Conservation (phyloP, 2,888 invertebrate species). For the Campoplex nolae region DNA sequence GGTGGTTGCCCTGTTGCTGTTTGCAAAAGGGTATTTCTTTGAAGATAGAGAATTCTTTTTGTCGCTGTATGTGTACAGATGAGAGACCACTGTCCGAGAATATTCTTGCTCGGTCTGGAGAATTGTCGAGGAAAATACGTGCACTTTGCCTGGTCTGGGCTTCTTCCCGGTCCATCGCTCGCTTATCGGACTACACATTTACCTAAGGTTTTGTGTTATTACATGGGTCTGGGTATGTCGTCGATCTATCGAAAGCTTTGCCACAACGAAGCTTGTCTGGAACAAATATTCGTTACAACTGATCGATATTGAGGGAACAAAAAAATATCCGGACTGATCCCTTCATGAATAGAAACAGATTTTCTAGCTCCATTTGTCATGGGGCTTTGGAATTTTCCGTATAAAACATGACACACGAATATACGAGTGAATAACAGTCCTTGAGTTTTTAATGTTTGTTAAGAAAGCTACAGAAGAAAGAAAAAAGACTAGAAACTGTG, state of each 20-base stretch:
- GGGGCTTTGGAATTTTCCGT: not conserved
- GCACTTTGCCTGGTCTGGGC: not conserved
- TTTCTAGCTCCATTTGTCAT: not conserved
- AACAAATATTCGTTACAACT: not conserved
- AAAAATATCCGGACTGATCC: not conserved
- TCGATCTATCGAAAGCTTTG: not conserved
- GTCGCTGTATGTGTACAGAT: not conserved
- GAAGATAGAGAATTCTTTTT: not conserved
- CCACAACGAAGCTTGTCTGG: not conserved
- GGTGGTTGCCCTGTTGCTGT: constrained; percentile 25
- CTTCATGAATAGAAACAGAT: not conserved
- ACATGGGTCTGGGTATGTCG: not conserved
- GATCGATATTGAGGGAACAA: not conserved
- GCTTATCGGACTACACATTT: constrained; percentile 18
- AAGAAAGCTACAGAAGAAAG: not conserved
- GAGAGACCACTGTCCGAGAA: constrained; percentile 14
- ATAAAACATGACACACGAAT: not conserved
- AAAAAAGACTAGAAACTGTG: not conserved
- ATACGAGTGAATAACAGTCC: not conserved
- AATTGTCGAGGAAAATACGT: constrained; percentile 3
- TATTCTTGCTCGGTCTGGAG: constrained; percentile 1
- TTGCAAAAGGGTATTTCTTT: constrained; percentile 28
- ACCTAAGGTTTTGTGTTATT: constrained; percentile 8
- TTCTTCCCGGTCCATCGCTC: not conserved
- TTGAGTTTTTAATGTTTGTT: not conserved